Conservation (phyloP, 2,888 invertebrate genomes). For the Stegophylla sp. region DNA sequence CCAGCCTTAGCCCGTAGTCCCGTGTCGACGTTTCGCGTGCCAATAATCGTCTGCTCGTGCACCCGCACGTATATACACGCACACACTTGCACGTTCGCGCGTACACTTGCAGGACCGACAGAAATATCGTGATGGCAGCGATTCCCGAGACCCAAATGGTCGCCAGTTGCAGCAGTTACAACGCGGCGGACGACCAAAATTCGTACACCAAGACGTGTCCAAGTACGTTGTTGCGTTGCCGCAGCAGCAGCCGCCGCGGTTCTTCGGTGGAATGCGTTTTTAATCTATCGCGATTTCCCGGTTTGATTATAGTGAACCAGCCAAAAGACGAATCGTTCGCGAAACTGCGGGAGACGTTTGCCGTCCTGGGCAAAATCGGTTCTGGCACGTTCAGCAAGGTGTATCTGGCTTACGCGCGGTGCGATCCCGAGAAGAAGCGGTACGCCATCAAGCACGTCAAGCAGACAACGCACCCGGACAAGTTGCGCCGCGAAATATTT, state of each 20-base stretch:
- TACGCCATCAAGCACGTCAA: constrained; percentile 88
- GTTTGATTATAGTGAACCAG: neutral
- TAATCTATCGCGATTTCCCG: no score
- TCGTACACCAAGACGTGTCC: neutral
- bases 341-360: constrained; percentile 65
- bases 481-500: constrained; percentile 80
- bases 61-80: neutral
- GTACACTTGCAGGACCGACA: neutral
- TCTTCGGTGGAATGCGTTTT: no score
- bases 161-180: neutral
- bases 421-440: constrained; percentile 66
- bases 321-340: constrained; percentile 40
- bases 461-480: constrained; percentile 82
- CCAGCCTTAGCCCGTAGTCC: no score
- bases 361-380: constrained; percentile 76
- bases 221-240: neutral
- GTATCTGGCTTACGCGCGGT: constrained; percentile 75
- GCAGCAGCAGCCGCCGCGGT: neutral
- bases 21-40: no score
- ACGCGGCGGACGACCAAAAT: neutral
- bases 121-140: constrained; percentile 13
- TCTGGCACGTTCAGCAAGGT: constrained; percentile 89
- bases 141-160: neutral
- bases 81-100: no score
- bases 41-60: no score